A percentile compares a stretch with the other conserved stretches of the same genome.
Conservation (phyloP, 2,888 invertebrate genomes). For the Rutpela maculata region DNA sequence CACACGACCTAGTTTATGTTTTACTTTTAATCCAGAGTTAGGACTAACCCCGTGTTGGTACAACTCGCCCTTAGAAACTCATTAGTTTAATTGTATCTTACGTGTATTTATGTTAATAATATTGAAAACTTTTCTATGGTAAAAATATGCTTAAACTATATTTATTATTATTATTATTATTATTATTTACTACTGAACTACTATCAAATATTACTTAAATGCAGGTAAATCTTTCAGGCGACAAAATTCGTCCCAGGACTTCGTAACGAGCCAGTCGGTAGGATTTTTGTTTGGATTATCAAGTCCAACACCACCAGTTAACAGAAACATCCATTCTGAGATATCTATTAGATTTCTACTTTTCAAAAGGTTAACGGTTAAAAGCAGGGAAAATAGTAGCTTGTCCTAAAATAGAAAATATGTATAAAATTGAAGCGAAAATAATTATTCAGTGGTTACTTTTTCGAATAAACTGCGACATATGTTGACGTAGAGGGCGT, state of each 20-base stretch:
- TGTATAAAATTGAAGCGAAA: background rate
- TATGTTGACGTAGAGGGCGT: constrained; percentile 92
- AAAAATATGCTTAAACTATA: too few species aligned
- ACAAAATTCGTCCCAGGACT: constrained; percentile 88
- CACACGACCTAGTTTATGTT: too few species aligned
- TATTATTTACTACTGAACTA: too few species aligned
- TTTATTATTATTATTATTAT: too few species aligned
- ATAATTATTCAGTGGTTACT: constrained; percentile 71
- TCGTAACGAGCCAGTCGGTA: constrained; percentile 81
- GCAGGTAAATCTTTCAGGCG: constrained; percentile 76
- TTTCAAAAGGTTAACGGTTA: constrained; percentile 83
- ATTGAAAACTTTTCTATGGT: too few species aligned
- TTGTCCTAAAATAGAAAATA: constrained; percentile 81
- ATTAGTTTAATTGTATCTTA: too few species aligned
- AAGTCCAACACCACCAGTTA: constrained; percentile 90
- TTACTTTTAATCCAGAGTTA: too few species aligned
- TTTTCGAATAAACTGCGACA: constrained; percentile 96
- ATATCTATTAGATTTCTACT: constrained; percentile 78
- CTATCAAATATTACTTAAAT: constrained; percentile 67
- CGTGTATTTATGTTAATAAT: too few species aligned
- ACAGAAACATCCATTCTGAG: constrained; percentile 88
- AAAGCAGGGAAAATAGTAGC: constrained; percentile 88
- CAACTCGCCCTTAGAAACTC: too few species aligned
- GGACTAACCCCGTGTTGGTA: too few species aligned
- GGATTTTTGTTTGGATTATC: constrained; percentile 86